Base-by-base conservation (phyloP, 2,113 vertebrate genomes). In the Amblyopsis rosae region DNA sequence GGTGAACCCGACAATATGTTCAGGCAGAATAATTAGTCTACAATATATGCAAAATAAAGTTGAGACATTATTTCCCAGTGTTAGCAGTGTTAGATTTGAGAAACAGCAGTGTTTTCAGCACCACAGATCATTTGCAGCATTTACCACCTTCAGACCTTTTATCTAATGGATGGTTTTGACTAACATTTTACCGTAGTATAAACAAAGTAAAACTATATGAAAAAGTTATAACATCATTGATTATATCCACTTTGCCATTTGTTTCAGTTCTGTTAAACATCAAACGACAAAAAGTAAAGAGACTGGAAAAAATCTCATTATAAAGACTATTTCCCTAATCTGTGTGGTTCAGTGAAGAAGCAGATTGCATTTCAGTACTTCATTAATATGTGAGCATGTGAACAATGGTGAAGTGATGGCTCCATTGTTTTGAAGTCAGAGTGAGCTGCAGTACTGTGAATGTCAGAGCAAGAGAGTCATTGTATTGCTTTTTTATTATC, bases 321-420 rank as follows among this genome's bases (percentile, higher is more conserved):
- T 67, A 84, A 82, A 85, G 82, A 81, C 82, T 80, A 87, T 85
- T 87, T 85, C 72, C 81, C 74, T 87, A 75, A 82, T 88, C 82
- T 80, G 74, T 80, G 80, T 83, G 87, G 82, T 86, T 88, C 86
- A 88, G 67, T 85, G 87, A 87, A 66, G 80, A 86, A 81, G 82
- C 81, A 86, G 82, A 91, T 90, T 89, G 86, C 77, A 86, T 88
- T 89, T 83, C 86, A 81, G 82, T 84, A 83, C 79, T 89, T 89
- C 85, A 87, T 91, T 91, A 91, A 90, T 90, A 89, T 84, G 79
- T 79, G 76, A 88, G 80, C 58, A 64, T 72, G 80, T 75, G 85
- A 85, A 89, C 87, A 90, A 87, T 85, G 70, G 81, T 62, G 59
- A 66, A 77, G 65, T 82, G 83, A 86, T 80, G 76, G 77, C 76